Evolutionary conservation across 2,797 vertebrate genomes (phyloP).

Genomic region (Manis crassicaudata): DNA sequence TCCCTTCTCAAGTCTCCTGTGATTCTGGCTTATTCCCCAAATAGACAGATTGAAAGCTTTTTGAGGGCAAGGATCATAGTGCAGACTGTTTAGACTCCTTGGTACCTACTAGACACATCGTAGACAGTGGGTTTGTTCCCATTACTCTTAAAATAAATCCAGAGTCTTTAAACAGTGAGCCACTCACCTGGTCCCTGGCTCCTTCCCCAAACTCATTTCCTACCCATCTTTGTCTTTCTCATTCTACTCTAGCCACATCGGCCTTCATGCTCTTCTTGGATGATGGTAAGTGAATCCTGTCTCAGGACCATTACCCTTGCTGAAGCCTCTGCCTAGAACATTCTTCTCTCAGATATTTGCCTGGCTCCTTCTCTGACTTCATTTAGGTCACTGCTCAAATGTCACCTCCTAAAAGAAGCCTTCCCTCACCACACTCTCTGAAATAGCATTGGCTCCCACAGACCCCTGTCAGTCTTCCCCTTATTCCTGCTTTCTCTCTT

Average conservation of each 20-base stretch:
- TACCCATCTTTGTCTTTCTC: neutral
- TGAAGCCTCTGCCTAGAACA: neutral
- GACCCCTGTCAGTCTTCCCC: neutral
- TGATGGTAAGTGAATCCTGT: neutral
- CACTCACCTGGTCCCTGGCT: neutral
- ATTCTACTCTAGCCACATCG: neutral
- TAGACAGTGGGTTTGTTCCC: neutral
- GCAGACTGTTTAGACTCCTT: neutral
- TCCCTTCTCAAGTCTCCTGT: neutral
- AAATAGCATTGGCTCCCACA: neutral
- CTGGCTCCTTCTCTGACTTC: neutral
- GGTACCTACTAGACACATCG: neutral
- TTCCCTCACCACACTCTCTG: neutral
- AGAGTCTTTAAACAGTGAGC: neutral
- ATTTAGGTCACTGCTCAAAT: neutral
- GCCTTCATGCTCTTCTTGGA: neutral
- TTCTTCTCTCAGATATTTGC: neutral
- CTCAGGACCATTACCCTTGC: neutral
- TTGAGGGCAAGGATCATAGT: neutral
- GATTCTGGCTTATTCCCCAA: neutral
- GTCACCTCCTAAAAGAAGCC: neutral
- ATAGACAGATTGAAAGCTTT: neutral
- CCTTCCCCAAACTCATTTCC: neutral
- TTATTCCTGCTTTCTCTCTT: neutral
- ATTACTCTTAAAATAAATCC: conserved; percentile 8